A percentile compares a stretch with the other conserved stretches of the same genome.
Evolutionary conservation across 2,888 invertebrate species (phyloP).

Genomic region (Sinopyrophorus schimmeli): DNA sequence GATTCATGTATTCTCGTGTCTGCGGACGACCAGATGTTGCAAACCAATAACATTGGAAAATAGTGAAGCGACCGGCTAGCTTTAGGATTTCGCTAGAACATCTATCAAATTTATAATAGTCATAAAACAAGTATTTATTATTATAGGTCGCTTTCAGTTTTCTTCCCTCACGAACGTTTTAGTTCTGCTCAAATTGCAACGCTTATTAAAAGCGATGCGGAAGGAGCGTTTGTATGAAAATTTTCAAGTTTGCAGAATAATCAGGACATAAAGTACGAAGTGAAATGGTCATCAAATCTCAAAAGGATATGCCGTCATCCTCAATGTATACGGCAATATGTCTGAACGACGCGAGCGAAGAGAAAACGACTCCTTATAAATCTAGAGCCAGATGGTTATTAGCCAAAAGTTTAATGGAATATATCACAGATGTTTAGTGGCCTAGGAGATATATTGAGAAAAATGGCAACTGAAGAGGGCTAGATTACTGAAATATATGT

Average conservation of each 20-base stretch:
- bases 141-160: too few species aligned
- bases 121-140: too few species aligned
- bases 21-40: slow-evolving; percentile 26
- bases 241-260: slow-evolving; percentile 20
- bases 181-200: too few species aligned
- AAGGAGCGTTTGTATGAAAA: slow-evolving; percentile 19
- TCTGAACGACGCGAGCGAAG: slow-evolving; percentile 23
- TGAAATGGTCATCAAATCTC: slow-evolving; percentile 29
- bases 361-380: slow-evolving; percentile 31
- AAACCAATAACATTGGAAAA: slow-evolving; percentile 24
- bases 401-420: slow-evolving; percentile 52
- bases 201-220: too few species aligned
- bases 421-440: slow-evolving; percentile 54
- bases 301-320: slow-evolving; percentile 30
- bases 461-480: slow-evolving; percentile 54
- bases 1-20: slow-evolving; percentile 23
- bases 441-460: slow-evolving; percentile 54
- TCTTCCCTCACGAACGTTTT: too few species aligned
- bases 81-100: slow-evolving; percentile 19
- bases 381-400: slow-evolving; percentile 48
- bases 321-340: slow-evolving; percentile 28
- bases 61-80: slow-evolving; percentile 18
- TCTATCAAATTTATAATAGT: slow-evolving; percentile 5
- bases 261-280: slow-evolving; percentile 23
- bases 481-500: slow-evolving; percentile 55